Percentiles rank a stretch among this genome's conserved stretches.
These are phyloP conservation scores for Scrobipalpa atriplicella DNA, from an alignment of 2,888 invertebrate species.

Conservation along the genomic window DNA sequence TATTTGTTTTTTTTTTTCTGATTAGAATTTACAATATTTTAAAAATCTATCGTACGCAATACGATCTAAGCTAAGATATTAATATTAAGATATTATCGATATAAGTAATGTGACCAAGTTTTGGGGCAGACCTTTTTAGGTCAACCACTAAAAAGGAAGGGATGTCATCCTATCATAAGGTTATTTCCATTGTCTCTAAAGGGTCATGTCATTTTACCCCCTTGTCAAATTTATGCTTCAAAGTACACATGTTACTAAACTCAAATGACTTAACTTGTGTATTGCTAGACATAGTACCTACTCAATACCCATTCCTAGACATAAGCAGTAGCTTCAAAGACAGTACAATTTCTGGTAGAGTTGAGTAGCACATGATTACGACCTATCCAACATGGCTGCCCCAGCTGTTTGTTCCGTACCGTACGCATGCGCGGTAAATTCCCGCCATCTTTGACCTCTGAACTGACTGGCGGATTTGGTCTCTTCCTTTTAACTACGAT, in stretches of 20 bases:
- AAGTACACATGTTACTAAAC: too few relatives aligned
- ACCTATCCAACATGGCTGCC: constrained; percentile 66
- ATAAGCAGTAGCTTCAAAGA: neutral
- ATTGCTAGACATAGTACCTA: neutral
- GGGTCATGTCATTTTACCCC: neutral
- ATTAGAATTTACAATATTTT: too few relatives aligned
- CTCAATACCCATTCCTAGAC: neutral
- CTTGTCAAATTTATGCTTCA: neutral
- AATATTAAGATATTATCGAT: too few relatives aligned
- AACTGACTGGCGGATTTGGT: constrained; percentile 24
- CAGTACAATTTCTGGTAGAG: neutral
- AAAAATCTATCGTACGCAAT: too few relatives aligned
- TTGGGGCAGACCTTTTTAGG: too few relatives aligned
- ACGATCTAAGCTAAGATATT: too few relatives aligned
- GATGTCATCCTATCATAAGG: neutral
- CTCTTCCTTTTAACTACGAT: too few relatives aligned
- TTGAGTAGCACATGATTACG: constrained; percentile 43
- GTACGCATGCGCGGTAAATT: constrained; percentile 69
- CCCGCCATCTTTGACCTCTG: constrained; percentile 64
- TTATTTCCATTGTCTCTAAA: neutral
- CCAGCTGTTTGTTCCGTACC: constrained; percentile 73
- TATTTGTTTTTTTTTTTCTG: too few relatives aligned
- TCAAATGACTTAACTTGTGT: too few relatives aligned
- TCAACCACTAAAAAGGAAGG: too few relatives aligned
- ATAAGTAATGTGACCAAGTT: too few relatives aligned